phyloP scores from a whole-genome alignment of 2,888 invertebrate genomes.

The Xylocampa areola region DNA sequence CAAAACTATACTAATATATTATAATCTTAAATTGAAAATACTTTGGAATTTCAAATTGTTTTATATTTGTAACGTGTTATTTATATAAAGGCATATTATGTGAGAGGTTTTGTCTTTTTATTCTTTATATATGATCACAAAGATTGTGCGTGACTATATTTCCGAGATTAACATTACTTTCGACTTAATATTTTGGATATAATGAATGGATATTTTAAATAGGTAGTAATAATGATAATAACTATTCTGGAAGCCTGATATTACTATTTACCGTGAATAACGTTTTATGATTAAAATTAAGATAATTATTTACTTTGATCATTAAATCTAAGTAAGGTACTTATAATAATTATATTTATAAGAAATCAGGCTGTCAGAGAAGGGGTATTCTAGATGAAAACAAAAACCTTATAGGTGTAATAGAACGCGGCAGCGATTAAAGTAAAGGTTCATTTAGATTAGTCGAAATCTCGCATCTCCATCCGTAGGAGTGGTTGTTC shows the following conservation, averaged over 20 bases:
- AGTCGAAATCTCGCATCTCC: conserved; percentile 19
- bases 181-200: conserved; percentile 24
- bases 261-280: conserved; percentile 7
- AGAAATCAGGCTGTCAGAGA: conserved; percentile 33
- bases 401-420: conserved; percentile 12
- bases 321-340: conserved; percentile 4
- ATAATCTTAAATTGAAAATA: conserved; percentile 70
- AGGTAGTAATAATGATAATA: conserved; percentile 21
- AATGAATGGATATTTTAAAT: conserved; percentile 17
- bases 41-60: conserved; percentile 59
- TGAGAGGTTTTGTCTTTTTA: conserved; percentile 64
- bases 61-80: conserved; percentile 47
- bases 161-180: conserved; percentile 33
- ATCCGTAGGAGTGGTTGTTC: conserved; percentile 41
- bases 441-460: conserved; percentile 13
- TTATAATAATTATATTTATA: not conserved
- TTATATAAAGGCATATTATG: conserved; percentile 71
- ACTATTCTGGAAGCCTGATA: conserved; percentile 41
- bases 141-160: conserved; percentile 78
- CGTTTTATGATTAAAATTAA: not conserved
- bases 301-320: not conserved
- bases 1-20: conserved; percentile 45
- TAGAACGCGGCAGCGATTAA: conserved; percentile 24
- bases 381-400: conserved; percentile 2
- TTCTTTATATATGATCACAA: conserved; percentile 68